Evolutionary conservation across 2,797 vertebrate species (phyloP).

Genomic region (Hafferia zeledoni): DNA sequence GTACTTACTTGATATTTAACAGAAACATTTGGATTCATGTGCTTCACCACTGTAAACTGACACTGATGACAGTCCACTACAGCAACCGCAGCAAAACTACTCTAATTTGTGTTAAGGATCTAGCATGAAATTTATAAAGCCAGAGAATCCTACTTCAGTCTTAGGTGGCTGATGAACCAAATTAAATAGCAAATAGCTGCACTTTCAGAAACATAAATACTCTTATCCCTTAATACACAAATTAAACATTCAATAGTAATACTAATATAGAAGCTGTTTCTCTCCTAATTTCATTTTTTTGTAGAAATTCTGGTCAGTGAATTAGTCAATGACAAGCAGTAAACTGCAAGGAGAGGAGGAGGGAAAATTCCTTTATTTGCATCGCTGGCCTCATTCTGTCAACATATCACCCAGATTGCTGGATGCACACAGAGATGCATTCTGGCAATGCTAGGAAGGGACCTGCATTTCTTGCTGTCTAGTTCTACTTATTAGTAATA

Average conservation of each 20-base stretch:
- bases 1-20: background rate
- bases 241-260: background rate
- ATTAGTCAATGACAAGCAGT: conserved; percentile 34
- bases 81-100: background rate
- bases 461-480: conserved; percentile 81
- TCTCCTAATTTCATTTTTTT: background rate
- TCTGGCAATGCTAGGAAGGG: conserved; percentile 64
- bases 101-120: background rate
- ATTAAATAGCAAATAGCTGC: background rate
- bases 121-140: background rate
- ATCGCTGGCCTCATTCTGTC: conserved; percentile 89
- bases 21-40: background rate
- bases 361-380: conserved; percentile 60
- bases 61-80: background rate
- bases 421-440: conserved; percentile 75
- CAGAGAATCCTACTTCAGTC: background rate
- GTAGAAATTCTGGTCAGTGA: background rate
- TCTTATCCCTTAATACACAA: background rate
- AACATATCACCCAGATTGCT: conserved; percentile 80
- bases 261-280: background rate
- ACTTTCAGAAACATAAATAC: background rate
- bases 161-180: background rate
- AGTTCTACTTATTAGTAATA: conserved; percentile 60
- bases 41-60: background rate
- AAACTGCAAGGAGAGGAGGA: background rate